A percentile compares a stretch with the other conserved stretches of the same genome.
These are phyloP conservation scores for Mionectes olivaceus DNA, from an alignment of 2,797 vertebrate species.

Conservation along the genomic window DNA sequence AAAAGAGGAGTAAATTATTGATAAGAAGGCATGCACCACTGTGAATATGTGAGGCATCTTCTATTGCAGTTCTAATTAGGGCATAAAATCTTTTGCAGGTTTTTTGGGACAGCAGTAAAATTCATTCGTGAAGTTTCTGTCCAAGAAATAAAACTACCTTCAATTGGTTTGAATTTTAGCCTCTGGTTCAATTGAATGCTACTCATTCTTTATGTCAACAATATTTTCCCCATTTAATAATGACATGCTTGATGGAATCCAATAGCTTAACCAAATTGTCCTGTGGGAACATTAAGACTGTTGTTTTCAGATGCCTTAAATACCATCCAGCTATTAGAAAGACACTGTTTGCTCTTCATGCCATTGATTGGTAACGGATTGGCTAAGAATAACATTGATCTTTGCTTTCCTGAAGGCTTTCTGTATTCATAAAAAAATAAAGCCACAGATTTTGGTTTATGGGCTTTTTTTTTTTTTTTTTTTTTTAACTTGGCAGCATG, in stretches of 20 bases:
- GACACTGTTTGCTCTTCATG: slow-evolving; percentile 21
- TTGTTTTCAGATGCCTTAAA: slow-evolving; percentile 47
- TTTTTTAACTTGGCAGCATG: background rate
- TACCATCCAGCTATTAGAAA: slow-evolving; percentile 7
- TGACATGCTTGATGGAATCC: slow-evolving; percentile 22
- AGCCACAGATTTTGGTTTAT: background rate
- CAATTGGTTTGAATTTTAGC: slow-evolving; percentile 14
- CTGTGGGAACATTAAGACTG: slow-evolving; percentile 29
- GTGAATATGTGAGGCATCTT: background rate
- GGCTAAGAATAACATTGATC: slow-evolving; percentile 8
- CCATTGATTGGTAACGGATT: slow-evolving; percentile 12
- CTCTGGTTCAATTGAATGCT: slow-evolving; percentile 27
- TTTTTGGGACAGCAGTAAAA: slow-evolving; percentile 4
- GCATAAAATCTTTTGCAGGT: slow-evolving; percentile 19
- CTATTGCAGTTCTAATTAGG: slow-evolving; percentile 35
- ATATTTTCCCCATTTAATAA: slow-evolving; percentile 54
- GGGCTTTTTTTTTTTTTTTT: background rate
- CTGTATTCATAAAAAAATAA: background rate
- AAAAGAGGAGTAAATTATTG: background rate
- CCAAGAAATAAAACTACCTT: background rate
- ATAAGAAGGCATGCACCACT: background rate
- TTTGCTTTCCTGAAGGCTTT: slow-evolving; percentile 33
- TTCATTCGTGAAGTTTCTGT: slow-evolving; percentile 6
- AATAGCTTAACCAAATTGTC: slow-evolving; percentile 41
- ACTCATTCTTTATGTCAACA: slow-evolving; percentile 13